Evolutionary conservation across 1,140 invertebrate genomes (phyloP).

Genomic region (Drosophila littoralis): DNA sequence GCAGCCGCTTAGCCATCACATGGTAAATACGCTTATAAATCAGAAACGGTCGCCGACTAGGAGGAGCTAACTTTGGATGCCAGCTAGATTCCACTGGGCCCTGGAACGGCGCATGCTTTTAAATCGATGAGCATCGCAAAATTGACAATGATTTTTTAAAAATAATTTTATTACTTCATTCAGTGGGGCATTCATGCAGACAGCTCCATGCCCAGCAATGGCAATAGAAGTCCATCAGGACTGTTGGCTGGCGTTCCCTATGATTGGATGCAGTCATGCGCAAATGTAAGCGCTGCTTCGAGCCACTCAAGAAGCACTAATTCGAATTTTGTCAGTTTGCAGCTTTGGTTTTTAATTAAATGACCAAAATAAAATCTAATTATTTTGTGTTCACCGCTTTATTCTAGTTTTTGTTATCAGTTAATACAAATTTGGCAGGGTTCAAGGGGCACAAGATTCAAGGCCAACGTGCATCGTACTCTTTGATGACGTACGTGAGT

Average conservation of each 20-base stretch:
- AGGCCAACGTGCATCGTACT: conserved; percentile 84
- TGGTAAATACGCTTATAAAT: conserved; percentile 81
- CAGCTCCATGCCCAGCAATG: conserved; percentile 12
- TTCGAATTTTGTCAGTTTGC: conserved; percentile 56
- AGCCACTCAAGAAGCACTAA: conserved; percentile 72
- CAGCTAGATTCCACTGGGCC: not conserved
- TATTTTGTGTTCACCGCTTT: not conserved
- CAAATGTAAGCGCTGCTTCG: conserved; percentile 69
- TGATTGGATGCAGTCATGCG: conserved; percentile 65
- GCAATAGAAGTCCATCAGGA: conserved; percentile 53
- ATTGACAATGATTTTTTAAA: conserved; percentile 81
- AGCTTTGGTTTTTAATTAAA: conserved; percentile 69
- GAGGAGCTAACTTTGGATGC: conserved; percentile 25
- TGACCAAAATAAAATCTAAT: conserved; percentile 35
- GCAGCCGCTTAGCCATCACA: conserved; percentile 54
- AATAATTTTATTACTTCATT: conserved; percentile 83
- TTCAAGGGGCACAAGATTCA: conserved; percentile 3
- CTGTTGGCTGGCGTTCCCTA: conserved; percentile 9
- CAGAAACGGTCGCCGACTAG: conserved; percentile 57
- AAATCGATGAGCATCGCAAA: conserved; percentile 76
- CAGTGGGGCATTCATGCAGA: conserved; percentile 69
- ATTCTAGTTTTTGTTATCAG: not conserved
- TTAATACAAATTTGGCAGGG: not conserved
- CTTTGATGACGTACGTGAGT: conserved; percentile 86
- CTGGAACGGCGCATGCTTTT: conserved; percentile 56